phyloP scores from a whole-genome alignment of 2,797 vertebrate species.

The Lates japonicus region DNA sequence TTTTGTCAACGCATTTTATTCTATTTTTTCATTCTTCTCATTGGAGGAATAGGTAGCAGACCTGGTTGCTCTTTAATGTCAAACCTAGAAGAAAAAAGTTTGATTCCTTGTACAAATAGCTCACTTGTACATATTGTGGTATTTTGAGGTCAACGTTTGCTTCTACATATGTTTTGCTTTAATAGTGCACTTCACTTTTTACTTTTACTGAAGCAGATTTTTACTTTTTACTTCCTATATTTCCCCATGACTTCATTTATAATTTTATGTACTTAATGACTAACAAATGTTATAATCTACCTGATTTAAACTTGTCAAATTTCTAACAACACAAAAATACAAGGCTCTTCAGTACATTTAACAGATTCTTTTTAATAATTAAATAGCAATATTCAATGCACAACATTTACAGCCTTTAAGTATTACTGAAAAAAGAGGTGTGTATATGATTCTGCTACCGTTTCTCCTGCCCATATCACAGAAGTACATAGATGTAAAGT shows the following conservation, averaged over 20 bases:
- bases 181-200: neutral
- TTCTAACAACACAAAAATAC: conserved; percentile 10
- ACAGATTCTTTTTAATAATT: conserved; percentile 67
- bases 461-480: conserved; percentile 13
- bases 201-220: neutral
- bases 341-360: conserved; percentile 17
- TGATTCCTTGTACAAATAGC: neutral
- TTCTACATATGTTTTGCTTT: neutral
- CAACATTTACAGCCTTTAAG: conserved; percentile 66
- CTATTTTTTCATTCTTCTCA: too few species aligned
- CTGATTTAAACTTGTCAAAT: neutral
- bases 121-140: neutral
- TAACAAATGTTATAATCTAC: neutral
- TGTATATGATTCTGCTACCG: conserved; percentile 16
- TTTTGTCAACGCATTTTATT: too few species aligned
- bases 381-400: conserved; percentile 66
- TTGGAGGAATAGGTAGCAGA: too few species aligned
- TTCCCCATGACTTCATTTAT: neutral
- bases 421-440: conserved; percentile 3
- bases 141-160: neutral
- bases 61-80: too few species aligned
- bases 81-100: too few species aligned
- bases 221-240: neutral
- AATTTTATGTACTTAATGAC: neutral
- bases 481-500: conserved; percentile 10